Conservation (phyloP, 2,797 vertebrate genomes). For the Meda fulgida region DNA sequence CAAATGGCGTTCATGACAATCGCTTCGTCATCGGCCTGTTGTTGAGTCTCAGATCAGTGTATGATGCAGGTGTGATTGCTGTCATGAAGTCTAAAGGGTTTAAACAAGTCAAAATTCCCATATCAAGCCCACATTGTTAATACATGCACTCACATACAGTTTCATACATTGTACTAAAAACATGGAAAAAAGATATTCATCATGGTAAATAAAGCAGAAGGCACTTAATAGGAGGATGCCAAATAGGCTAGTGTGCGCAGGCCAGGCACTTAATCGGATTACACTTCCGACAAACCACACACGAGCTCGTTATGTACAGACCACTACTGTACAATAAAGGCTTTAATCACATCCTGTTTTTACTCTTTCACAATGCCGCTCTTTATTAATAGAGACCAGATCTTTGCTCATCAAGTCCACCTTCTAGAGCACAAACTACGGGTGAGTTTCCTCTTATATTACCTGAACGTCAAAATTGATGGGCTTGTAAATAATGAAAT, state of each 20-base stretch:
- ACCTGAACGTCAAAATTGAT: background rate
- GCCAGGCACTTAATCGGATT: conserved; percentile 50
- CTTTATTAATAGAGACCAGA: conserved; percentile 76
- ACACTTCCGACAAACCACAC: background rate
- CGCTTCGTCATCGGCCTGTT: background rate
- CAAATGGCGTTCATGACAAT: background rate
- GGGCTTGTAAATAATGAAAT: background rate
- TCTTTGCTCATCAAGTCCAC: conserved; percentile 77
- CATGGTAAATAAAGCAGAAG: conserved; percentile 27
- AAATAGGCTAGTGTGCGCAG: conserved; percentile 22
- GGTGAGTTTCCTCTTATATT: conserved; percentile 61
- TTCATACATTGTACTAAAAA: background rate
- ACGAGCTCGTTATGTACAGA: background rate
- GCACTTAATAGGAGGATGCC: background rate
- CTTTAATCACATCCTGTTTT: background rate
- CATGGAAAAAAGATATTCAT: background rate
- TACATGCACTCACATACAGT: background rate
- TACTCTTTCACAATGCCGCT: conserved; percentile 71
- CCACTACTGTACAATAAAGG: background rate
- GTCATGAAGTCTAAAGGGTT: background rate
- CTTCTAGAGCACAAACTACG: conserved; percentile 79
- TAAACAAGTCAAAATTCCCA: background rate
- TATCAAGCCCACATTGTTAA: background rate
- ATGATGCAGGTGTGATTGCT: background rate
- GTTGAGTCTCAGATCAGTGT: background rate